These are phyloP conservation scores for Bunonema sp. DNA, from an alignment of 2,888 invertebrate genomes.

Conservation along the genomic window DNA sequence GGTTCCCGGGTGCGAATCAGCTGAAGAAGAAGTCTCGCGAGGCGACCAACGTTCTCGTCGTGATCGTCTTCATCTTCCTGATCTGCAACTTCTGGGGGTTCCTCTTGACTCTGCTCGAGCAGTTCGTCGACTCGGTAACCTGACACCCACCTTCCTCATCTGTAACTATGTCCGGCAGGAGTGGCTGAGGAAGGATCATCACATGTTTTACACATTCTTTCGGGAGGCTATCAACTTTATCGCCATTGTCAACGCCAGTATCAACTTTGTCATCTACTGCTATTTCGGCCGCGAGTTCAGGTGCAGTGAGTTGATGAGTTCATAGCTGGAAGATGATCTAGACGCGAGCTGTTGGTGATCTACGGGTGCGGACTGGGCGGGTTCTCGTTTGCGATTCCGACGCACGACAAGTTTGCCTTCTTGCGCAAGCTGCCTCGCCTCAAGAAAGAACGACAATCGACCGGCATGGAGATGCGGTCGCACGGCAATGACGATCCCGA, in stretches of 20 bases:
- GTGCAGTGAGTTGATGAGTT: too few species aligned
- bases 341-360: conserved; percentile 26
- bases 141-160: neutral
- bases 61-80: conserved; percentile 37
- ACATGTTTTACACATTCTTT: conserved; percentile 31
- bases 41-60: conserved; percentile 30
- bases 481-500: too few species aligned
- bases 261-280: conserved; percentile 91
- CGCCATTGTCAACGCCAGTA: conserved; percentile 87
- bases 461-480: too few species aligned
- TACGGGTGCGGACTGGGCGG: conserved; percentile 31
- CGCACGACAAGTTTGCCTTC: conserved; percentile 30
- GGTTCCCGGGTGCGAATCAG: conserved; percentile 17
- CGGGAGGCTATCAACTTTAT: conserved; percentile 62
- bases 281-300: conserved; percentile 75
- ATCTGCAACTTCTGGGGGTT: conserved; percentile 40
- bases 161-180: neutral
- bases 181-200: conserved; percentile 12
- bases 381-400: conserved; percentile 18
- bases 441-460: too few species aligned
- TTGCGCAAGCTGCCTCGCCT: too few species aligned
- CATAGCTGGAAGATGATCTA: too few species aligned
- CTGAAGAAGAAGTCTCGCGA: conserved; percentile 32
- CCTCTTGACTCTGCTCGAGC: conserved; percentile 28
- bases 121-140: conserved; percentile 21